A percentile compares a stretch with the other conserved stretches of the same genome.
phyloP scores from a whole-genome alignment of 2,113 vertebrate species.

The Etia nguti region DNA sequence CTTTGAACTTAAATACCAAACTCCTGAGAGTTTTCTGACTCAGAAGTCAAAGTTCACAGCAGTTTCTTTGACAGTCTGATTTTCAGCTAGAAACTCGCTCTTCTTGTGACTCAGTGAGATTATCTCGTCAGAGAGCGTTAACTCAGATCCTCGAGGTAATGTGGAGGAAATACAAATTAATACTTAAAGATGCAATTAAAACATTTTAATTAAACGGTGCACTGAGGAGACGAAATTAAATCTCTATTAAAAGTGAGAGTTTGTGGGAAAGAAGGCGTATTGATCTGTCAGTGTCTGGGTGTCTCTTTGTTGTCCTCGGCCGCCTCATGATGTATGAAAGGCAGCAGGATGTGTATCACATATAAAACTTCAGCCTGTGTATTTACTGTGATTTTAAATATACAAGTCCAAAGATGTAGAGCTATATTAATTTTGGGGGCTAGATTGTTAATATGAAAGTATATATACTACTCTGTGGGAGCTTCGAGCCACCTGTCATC shows the following conservation, averaged over 20 bases:
- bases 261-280: neutral
- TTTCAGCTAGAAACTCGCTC: neutral
- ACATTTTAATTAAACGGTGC: neutral
- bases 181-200: neutral
- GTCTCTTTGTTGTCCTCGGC: neutral
- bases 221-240: neutral
- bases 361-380: neutral
- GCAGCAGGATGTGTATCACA: neutral
- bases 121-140: neutral
- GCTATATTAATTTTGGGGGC: accelerated
- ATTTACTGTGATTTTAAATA: neutral
- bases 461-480: neutral
- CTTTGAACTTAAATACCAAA: neutral
- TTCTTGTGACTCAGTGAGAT: neutral
- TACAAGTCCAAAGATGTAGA: neutral
- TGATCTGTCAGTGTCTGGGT: neutral
- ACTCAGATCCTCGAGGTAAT: too few relatives aligned
- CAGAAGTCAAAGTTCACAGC: neutral
- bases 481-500: neutral
- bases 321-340: neutral
- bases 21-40: neutral
- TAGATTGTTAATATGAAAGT: neutral
- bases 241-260: neutral
- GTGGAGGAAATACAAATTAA: neutral
- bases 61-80: neutral